Conservation (phyloP, 2,797 vertebrate genomes). For the Notolepis coatsorum region DNA sequence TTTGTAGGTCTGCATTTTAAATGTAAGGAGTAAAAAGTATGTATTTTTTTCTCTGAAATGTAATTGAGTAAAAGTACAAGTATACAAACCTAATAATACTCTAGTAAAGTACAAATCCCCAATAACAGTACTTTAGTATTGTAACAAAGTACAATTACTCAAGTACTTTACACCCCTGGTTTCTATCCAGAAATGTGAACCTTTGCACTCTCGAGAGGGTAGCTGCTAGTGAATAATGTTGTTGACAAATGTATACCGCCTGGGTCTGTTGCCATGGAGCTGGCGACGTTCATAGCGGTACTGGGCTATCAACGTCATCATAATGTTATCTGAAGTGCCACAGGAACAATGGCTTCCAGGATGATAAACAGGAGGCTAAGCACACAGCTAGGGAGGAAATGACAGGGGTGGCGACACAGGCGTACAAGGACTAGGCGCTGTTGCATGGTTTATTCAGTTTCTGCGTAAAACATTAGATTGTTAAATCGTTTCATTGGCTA, state of each 20-base stretch:
- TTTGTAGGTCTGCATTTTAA: no score
- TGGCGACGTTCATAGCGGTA: neutral
- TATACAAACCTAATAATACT: no score
- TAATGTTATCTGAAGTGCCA: conserved; percentile 58
- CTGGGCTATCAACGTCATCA: conserved; percentile 4
- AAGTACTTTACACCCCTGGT: no score
- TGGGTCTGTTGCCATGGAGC: neutral
- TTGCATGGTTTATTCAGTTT: conserved; percentile 46
- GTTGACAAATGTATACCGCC: no score
- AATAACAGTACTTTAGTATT: no score
- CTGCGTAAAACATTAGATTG: no score
- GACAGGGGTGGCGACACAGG: conserved; percentile 49
- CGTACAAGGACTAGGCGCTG: conserved; percentile 17
- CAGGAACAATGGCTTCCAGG: conserved; percentile 59
- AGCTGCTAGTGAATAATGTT: neutral
- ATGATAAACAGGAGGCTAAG: conserved; percentile 39
- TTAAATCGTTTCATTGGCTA: no score
- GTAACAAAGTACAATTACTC: no score
- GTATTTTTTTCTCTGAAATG: no score
- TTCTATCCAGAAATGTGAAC: neutral
- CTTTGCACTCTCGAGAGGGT: neutral
- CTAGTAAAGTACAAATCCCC: no score
- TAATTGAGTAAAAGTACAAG: no score
- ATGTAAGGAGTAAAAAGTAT: no score
- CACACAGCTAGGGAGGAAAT: conserved; percentile 34